phyloP scores from a whole-genome alignment of 2,888 invertebrate species.

The Nyleta sp. region DNA sequence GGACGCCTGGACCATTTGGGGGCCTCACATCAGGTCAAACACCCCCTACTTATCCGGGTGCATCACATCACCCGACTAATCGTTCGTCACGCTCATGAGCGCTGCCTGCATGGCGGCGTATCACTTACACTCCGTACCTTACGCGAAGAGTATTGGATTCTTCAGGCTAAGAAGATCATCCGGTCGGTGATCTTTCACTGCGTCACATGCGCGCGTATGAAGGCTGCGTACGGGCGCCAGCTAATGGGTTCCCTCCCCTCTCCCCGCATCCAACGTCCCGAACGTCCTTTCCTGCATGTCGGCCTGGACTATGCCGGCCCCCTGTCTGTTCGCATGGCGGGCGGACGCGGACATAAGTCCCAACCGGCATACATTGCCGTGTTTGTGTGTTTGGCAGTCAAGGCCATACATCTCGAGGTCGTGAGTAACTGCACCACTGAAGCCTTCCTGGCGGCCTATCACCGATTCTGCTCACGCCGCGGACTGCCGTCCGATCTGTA shows the following conservation, averaged over 20 bases:
- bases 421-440: neutral
- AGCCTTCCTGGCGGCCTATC: neutral
- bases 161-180: neutral
- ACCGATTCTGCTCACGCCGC: neutral
- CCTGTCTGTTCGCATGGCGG: neutral
- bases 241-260: neutral
- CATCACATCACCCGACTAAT: neutral
- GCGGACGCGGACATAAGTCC: neutral
- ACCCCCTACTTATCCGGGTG: neutral
- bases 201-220: conserved; percentile 2
- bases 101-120: conserved; percentile 6
- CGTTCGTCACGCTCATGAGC: conserved; percentile 10
- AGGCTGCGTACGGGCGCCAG: neutral
- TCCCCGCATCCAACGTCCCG: neutral
- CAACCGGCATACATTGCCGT: neutral
- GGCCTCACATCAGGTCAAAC: neutral
- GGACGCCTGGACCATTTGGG: neutral
- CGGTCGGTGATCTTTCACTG: conserved; percentile 23
- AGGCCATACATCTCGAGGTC: neutral
- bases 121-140: conserved; percentile 1
- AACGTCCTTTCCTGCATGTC: neutral
- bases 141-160: conserved; percentile 1
- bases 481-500: neutral
- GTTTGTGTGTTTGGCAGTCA: neutral
- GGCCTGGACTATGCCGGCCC: conserved; percentile 9